Evolutionary conservation across 2,797 vertebrate species (phyloP), one percentile per base, ranked within the genome.

Genomic region (Macropodus opercularis): DNA sequence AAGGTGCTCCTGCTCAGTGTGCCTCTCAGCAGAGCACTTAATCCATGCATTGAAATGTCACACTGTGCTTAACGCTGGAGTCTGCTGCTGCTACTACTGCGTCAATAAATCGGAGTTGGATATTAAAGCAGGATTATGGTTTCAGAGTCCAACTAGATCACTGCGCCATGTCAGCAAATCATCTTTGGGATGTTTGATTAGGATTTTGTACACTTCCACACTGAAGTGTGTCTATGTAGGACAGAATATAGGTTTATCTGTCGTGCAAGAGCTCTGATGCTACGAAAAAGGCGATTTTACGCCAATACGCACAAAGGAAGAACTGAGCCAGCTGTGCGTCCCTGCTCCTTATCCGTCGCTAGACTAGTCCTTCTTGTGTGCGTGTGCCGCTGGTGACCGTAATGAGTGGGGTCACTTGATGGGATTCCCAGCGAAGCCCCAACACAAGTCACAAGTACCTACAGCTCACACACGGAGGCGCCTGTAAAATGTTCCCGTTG

Each of bases 121-220:
- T 71, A 51, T 75, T 64, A 49, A 48, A 55, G 63, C n/a, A 53
- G 68, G 77, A 75, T 75, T 73, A 75, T 35, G 18, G 47, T 63
- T 61, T 44, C 10, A 12, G 70, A 77, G 53, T 58, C 65, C 64
- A 73, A 58, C 50, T 60, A 52, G 44, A 61, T 60, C 67, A 71
- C 43, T 35, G 48, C 53, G 53, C 53, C 72, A 73, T 63, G 69
- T 72, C 72, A 63, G 65, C 18, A 43, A 77, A 77, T 74, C 63
- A 57, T 69, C 49, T 54, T 26, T 15, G 40, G 21, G 50, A 61
- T 73, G 69, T 54, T 39, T 55, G 40, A 62, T 46, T 51, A 72
- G 34, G 58, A 60, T 62, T 54, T 52, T 4, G 4, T 21, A 22
- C 36, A 27, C 53, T 62, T 36, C 44, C 1, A 32, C 18, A 38